Conservation (phyloP, 2,113 vertebrate genomes). For the Brienomyrus brachyistius region DNA sequence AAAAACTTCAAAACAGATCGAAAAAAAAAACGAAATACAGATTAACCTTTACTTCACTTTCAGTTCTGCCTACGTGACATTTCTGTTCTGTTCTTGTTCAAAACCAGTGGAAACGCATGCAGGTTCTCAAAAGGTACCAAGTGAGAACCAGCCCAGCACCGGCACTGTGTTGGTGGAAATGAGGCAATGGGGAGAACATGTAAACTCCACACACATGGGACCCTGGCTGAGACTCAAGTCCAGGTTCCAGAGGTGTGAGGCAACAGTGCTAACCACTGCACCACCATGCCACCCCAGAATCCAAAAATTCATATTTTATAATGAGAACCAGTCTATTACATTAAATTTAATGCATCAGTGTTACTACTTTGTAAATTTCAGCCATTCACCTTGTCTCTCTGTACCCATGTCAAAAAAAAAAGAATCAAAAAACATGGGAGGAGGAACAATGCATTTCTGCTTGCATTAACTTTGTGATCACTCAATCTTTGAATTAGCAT, state of each 20-base stretch:
- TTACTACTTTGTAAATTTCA: slow-evolving; percentile 38
- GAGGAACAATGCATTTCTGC: slow-evolving; percentile 29
- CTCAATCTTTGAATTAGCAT: slow-evolving; percentile 33
- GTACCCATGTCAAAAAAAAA: slow-evolving; percentile 35
- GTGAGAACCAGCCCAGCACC: too few species aligned
- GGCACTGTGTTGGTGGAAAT: too few species aligned
- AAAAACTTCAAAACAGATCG: too few species aligned
- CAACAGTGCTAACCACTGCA: not conserved
- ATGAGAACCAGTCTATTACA: slow-evolving; percentile 26
- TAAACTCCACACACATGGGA: not conserved
- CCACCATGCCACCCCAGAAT: not conserved
- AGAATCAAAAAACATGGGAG: slow-evolving; percentile 26
- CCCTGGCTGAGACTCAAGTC: not conserved
- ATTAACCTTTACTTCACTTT: too few species aligned
- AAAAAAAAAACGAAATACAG: too few species aligned
- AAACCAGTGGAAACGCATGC: too few species aligned
- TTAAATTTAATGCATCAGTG: slow-evolving; percentile 38
- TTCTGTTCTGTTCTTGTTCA: too few species aligned
- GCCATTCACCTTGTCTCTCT: slow-evolving; percentile 30
- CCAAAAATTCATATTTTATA: slow-evolving; percentile 34
- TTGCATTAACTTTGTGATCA: slow-evolving; percentile 34
- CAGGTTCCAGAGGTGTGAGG: not conserved
- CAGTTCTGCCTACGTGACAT: too few species aligned
- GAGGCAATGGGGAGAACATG: not conserved
- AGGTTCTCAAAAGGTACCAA: too few species aligned